A percentile compares a stretch with the other conserved stretches of the same genome.
Conservation (phyloP, 2,797 vertebrate genomes). For the Gallinago nigripennis region DNA sequence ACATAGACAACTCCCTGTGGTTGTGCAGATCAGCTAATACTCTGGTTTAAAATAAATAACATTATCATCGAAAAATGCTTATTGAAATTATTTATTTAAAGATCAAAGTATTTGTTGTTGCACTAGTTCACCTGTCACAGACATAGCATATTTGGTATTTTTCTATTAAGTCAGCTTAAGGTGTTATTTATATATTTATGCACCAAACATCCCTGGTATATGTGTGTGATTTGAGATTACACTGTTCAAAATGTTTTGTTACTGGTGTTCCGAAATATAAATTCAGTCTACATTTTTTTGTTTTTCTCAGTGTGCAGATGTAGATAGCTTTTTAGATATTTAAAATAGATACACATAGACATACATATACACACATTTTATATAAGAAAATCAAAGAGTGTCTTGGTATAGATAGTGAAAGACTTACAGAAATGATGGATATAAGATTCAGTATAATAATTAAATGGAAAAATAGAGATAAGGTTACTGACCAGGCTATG, state of each 20-base stretch:
- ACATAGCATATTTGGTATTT: background rate
- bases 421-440: background rate
- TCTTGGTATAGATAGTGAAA: background rate
- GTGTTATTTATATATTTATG: background rate
- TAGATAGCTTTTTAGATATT: background rate
- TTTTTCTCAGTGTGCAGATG: background rate
- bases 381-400: background rate
- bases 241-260: background rate
- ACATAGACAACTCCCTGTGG: background rate
- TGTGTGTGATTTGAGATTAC: background rate
- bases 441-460: background rate
- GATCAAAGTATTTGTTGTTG: background rate
- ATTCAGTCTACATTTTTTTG: background rate
- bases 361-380: background rate
- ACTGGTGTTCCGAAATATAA: background rate
- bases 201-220: background rate
- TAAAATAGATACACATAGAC: background rate
- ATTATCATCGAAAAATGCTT: background rate
- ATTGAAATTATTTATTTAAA: background rate
- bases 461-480: background rate
- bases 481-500: background rate
- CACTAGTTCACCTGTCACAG: background rate
- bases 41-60: background rate
- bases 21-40: background rate
- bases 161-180: background rate